A percentile compares a stretch with the other conserved stretches of the same genome.
phyloP scores from a whole-genome alignment of 2,113 vertebrate species.

The Malaclemys terrapin region DNA sequence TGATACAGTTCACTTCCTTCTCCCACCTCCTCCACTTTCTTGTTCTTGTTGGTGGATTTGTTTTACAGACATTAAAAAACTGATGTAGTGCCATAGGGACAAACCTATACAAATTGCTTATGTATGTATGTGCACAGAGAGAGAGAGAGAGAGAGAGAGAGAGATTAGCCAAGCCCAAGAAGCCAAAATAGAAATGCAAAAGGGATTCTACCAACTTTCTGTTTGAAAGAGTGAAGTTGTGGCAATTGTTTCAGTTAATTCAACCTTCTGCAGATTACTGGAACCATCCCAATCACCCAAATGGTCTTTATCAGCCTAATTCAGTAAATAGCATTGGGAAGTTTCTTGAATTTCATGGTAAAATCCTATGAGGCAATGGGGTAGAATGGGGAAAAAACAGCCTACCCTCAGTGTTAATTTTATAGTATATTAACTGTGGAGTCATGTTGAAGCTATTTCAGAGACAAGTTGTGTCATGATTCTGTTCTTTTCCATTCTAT shows the following conservation, averaged over 20 bases:
- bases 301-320: neutral
- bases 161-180: neutral
- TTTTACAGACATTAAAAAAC: neutral
- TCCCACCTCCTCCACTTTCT: neutral
- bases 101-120: neutral
- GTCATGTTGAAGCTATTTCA: neutral
- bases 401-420: neutral
- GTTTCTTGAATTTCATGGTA: neutral
- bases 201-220: neutral
- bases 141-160: no score
- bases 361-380: neutral
- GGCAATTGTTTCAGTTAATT: neutral
- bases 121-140: neutral
- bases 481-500: neutral
- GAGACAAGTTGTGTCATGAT: neutral
- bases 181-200: neutral
- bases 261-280: neutral
- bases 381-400: neutral
- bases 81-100: neutral
- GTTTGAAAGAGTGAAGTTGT: neutral
- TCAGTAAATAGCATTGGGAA: neutral
- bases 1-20: neutral
- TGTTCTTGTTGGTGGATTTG: neutral
- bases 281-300: neutral
- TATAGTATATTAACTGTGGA: neutral